Percentiles rank a stretch among this genome's conserved stretches.
These are phyloP conservation scores for Dromaius novaehollandiae DNA, from an alignment of 2,113 vertebrate genomes.

Conservation along the genomic window DNA sequence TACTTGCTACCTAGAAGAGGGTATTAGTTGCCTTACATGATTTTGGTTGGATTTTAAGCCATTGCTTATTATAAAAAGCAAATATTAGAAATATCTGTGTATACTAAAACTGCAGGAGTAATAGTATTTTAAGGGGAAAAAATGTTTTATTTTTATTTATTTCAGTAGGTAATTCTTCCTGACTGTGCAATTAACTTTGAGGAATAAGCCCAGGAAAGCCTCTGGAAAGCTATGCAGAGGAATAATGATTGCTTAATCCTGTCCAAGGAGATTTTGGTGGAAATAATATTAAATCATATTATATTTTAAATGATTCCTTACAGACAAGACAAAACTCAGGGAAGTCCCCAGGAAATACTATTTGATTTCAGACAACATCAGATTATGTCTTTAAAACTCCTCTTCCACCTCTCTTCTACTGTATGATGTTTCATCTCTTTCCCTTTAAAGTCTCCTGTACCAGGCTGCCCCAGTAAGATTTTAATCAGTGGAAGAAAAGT, in stretches of 20 bases:
- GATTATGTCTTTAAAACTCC: background rate
- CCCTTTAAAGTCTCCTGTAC: background rate
- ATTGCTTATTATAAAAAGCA: background rate
- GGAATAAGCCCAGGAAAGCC: background rate
- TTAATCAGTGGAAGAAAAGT: background rate
- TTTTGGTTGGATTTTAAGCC: background rate
- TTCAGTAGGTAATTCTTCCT: background rate
- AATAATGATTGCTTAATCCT: background rate
- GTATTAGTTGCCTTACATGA: rapidly evolving
- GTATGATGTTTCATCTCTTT: background rate
- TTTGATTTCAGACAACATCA: background rate
- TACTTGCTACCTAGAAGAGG: background rate
- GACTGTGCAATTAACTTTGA: constrained; percentile 23
- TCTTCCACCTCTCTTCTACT: background rate
- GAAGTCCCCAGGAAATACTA: background rate
- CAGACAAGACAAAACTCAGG: background rate
- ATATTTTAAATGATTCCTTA: background rate
- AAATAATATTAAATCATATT: background rate
- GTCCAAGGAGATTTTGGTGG: background rate
- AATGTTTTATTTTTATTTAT: background rate
- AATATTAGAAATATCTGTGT: background rate
- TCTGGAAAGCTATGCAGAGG: background rate
- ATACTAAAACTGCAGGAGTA: background rate
- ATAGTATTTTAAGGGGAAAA: background rate
- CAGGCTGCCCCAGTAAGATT: background rate